Percentiles rank a stretch among this genome's conserved stretches.
These are phyloP conservation scores for Campopleginae sp. DNA, from an alignment of 2,888 invertebrate species.

Conservation along the genomic window DNA sequence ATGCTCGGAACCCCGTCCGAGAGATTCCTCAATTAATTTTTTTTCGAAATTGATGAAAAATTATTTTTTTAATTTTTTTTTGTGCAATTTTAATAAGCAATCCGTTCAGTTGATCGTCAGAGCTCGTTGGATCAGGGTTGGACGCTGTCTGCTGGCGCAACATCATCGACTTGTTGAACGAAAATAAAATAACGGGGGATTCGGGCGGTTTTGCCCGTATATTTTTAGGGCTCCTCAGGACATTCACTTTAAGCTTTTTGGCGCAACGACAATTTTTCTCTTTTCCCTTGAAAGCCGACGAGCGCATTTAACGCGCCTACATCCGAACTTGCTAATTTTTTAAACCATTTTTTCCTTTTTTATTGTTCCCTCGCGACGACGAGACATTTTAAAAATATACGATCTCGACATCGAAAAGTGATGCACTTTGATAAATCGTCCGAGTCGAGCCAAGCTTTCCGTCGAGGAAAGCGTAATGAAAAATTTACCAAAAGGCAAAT, in stretches of 20 bases:
- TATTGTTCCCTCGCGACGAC: conserved; percentile 44
- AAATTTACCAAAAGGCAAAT: not conserved
- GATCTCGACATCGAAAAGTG: conserved; percentile 75
- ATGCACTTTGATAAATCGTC: conserved; percentile 81
- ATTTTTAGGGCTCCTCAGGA: conserved; percentile 65
- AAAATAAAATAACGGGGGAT: conserved; percentile 68
- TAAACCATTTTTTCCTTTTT: conserved; percentile 22
- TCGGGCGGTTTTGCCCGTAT: conserved; percentile 63
- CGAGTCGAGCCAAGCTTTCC: conserved; percentile 22
- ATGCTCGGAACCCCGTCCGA: not conserved
- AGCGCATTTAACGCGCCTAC: conserved; percentile 41
- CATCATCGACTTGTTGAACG: conserved; percentile 38
- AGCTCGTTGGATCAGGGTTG: not conserved
- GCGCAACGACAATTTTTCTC: conserved; percentile 81
- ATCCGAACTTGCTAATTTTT: conserved; percentile 22
- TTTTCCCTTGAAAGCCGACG: conserved; percentile 47
- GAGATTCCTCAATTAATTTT: not conserved
- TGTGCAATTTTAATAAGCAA: not conserved
- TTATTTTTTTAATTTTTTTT: no score
- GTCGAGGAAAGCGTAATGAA: not conserved
- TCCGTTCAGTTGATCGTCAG: not conserved
- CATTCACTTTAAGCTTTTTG: conserved; percentile 79
- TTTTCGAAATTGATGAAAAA: not conserved
- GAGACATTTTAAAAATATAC: conserved; percentile 79
- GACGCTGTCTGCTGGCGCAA: conserved; percentile 30